Percentiles rank a stretch among this genome's conserved stretches.
phyloP scores from a whole-genome alignment of 2,888 invertebrate species.

The Plagodis pulveraria region DNA sequence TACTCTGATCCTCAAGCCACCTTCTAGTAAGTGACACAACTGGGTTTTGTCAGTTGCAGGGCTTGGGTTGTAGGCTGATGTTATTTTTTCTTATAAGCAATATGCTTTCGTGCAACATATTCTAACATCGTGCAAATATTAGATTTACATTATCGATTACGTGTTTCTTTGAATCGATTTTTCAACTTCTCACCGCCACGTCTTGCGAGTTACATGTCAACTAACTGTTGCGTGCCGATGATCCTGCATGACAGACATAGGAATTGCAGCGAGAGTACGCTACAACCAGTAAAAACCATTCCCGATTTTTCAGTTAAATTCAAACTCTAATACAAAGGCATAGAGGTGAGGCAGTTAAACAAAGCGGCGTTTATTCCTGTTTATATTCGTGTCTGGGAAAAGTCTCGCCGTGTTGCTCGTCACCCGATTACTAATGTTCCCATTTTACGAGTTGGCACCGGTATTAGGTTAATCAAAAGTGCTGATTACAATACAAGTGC shows the following conservation, averaged over 20 bases:
- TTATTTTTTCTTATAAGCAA: not conserved
- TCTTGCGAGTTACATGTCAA: slow-evolving; percentile 35
- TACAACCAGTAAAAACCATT: slow-evolving; percentile 9
- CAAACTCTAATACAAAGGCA: not conserved
- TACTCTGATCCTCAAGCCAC: too few relatives aligned
- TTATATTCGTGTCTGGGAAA: slow-evolving; percentile 47
- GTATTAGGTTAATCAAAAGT: slow-evolving; percentile 30
- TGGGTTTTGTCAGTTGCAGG: too few relatives aligned
- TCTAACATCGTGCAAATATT: slow-evolving; percentile 14
- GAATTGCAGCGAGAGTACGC: slow-evolving; percentile 44
- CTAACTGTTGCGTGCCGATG: slow-evolving; percentile 45
- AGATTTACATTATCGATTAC: slow-evolving; percentile 12
- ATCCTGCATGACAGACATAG: slow-evolving; percentile 48
- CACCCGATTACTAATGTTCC: slow-evolving; percentile 52
- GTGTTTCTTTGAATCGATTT: slow-evolving; percentile 19
- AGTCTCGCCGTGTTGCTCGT: slow-evolving; percentile 39
- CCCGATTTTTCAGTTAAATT: not conserved
- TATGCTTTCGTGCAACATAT: not conserved
- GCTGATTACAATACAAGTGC: slow-evolving; percentile 16
- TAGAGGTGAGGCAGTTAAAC: not conserved
- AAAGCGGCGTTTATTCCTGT: slow-evolving; percentile 5
- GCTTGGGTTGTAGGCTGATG: too few relatives aligned
- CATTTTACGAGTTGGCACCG: slow-evolving; percentile 43
- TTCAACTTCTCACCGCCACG: slow-evolving; percentile 11
- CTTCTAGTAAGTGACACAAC: too few relatives aligned